Conservation (phyloP, 2,113 vertebrate species). For the Pollimyrus isidori region DNA sequence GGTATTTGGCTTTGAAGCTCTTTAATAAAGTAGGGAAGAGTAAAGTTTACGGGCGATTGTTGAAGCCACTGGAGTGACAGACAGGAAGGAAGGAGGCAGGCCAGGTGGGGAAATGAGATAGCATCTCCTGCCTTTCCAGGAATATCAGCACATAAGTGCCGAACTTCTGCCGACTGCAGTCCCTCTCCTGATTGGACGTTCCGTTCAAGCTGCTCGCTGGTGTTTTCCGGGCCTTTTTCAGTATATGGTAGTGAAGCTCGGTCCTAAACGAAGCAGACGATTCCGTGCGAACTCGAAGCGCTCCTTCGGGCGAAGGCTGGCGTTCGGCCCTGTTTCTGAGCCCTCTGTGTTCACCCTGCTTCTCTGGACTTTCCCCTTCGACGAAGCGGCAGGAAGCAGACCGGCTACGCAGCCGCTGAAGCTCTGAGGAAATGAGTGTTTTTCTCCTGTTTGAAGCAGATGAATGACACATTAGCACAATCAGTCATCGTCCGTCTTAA, state of each 20-base stretch:
- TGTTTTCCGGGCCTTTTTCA: background rate
- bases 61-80: constrained; percentile 38
- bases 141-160: background rate
- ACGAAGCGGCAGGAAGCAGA: background rate
- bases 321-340: background rate
- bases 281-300: background rate
- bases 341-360: background rate
- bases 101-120: constrained; percentile 9
- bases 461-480: background rate
- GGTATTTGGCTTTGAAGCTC: background rate
- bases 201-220: background rate
- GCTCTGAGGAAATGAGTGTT: constrained; percentile 1
- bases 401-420: background rate
- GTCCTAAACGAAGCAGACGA: background rate
- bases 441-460: background rate
- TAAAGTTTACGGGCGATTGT: constrained; percentile 17
- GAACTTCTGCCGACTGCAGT: background rate
- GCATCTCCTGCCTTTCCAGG: constrained; percentile 8
- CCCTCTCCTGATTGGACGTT: background rate
- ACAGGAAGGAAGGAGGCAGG: constrained; percentile 46
- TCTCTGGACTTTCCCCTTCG: background rate
- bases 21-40: background rate
- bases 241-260: background rate
- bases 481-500: background rate
- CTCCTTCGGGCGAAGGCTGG: background rate